Evolutionary conservation across 2,797 vertebrate genomes (phyloP).

Genomic region (Lagocephalus sceleratus): DNA sequence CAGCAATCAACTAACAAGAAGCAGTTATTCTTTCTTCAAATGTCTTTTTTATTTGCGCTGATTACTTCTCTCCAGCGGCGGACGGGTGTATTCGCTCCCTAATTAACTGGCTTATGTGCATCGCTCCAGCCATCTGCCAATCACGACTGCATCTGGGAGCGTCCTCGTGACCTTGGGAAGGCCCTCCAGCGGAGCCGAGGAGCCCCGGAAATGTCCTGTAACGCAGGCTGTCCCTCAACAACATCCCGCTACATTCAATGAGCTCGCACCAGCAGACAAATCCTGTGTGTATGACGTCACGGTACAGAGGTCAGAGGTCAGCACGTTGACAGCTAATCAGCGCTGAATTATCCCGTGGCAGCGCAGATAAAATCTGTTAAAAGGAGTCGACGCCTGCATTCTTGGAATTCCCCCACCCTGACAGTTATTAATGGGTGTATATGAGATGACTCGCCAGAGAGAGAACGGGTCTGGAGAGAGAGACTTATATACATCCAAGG

Average conservation of each 20-base stretch:
- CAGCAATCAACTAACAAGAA: background rate
- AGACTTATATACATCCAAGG: slow-evolving; percentile 3
- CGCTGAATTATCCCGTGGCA: slow-evolving; percentile 12
- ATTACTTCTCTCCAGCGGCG: background rate
- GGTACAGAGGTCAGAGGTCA: background rate
- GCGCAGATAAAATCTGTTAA: slow-evolving; percentile 45
- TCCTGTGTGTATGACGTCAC: no score
- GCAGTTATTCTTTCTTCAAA: background rate
- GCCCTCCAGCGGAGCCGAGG: background rate
- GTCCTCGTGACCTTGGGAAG: slow-evolving; percentile 25
- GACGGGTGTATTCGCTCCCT: slow-evolving; percentile 14
- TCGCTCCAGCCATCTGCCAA: slow-evolving; percentile 31
- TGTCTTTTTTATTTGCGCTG: background rate
- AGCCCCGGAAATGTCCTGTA: no score
- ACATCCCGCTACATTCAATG: no score
- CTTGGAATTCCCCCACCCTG: slow-evolving; percentile 50
- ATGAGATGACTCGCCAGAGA: slow-evolving; percentile 39
- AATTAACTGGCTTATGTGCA: slow-evolving; percentile 38
- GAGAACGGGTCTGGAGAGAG: slow-evolving; percentile 15
- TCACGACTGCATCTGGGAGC: slow-evolving; percentile 7
- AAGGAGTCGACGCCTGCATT: slow-evolving; percentile 39
- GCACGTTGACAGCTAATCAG: background rate
- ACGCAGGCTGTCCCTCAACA: no score
- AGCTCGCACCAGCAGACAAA: no score
- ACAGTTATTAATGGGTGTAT: slow-evolving; percentile 42